Evolutionary conservation across 2,888 invertebrate genomes (phyloP), one percentile per base, ranked within the genome.

Genomic region (Dolichomitus sp.): DNA sequence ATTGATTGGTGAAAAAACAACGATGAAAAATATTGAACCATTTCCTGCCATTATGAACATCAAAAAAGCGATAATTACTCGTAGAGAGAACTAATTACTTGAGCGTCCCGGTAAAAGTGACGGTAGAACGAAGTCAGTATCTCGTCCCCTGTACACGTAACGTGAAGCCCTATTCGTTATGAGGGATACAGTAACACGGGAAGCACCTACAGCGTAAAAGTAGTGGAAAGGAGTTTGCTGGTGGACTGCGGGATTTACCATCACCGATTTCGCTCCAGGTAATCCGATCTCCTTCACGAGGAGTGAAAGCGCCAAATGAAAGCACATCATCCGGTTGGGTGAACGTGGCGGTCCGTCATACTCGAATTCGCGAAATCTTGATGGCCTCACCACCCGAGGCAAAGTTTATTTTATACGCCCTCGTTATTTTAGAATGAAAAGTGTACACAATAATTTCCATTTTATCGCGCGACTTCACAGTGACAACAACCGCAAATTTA

Each of bases 271-370:
- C 65, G 27, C 33, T 23, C 17, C 81, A 68, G 65, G 87, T 85
- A 86, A 88, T 81, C 73, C 78, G 80, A 86, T 84, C 82, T 57
- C 70, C 72, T 52, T 68, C 42, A 50, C 69, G 69, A 70, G 69
- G 78, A 84, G 79, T 86, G 87, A 84, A 85, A 87, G 83, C 84
- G 70, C 48, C 50, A 76, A 85, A 87, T 84, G 78, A 85, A 83
- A 80, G 61, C 68, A 79, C 69, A 65, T 79, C 79, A 81, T 81
- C 65, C 83, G 75, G 72, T 54, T 42, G 68, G 69, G 63, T 61
- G 48, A 59, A 59, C 72, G 52, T 54, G 30, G 19, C 65, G 42
- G 61, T 83, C 52, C 63, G 72, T 80, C 76, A 77, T 76, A 80
- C 72, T 80, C 76, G 76, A 82, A 82, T 82, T 82, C 69, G 23